Evolutionary conservation across 1,140 invertebrate species (phyloP), one percentile per base, ranked within the genome.

Genomic region (Drosophila arizonae): DNA sequence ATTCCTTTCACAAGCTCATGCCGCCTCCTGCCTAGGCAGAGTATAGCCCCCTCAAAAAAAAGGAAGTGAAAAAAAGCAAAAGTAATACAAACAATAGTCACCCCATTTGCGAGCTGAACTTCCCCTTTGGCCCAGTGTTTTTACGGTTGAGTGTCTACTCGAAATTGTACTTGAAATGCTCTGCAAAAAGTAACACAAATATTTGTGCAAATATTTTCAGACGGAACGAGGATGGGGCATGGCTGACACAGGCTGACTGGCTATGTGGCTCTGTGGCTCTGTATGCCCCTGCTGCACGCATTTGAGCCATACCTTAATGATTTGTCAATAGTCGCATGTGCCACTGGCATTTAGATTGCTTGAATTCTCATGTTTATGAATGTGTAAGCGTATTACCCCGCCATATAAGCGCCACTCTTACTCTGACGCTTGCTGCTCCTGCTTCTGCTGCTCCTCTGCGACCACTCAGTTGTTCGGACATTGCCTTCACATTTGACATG

Each of bases 291-390:
- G 36, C 36, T 39, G 10, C 36, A 39, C 36, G 10, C 43, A 46
- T 28, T 30, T 45, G 11, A 57, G 52, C 24, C 62, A 66, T 72
- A 76, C 67, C 72, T 71, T 78, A 78, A 78, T 78, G 76, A 78
- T 78, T 78, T 78, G 76, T 78, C 76, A 78, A 78, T 78, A 78
- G 72, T 46, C 57, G 67, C 61, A 71, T 71, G 67, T 75, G 76
- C 57, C 66, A 51, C 15, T 70, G 65, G 60, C 58, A 24, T 75
- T 75, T 70, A 77, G 55, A 58, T 77, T 75, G 66, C 52, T 61
- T 70, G 36, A 75, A 56, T 48, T 69, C 28, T 15, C 54, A 77
- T 74, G 65, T 77, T 58, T 69, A 74, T 65, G 63, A 72, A 76
- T 73, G 65, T 73, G 71, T 73, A 73, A 73, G 66, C 71, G 71